A percentile compares a stretch with the other conserved stretches of the same genome.
phyloP scores from a whole-genome alignment of 2,113 vertebrate genomes.

The Tinamus guttatus region DNA sequence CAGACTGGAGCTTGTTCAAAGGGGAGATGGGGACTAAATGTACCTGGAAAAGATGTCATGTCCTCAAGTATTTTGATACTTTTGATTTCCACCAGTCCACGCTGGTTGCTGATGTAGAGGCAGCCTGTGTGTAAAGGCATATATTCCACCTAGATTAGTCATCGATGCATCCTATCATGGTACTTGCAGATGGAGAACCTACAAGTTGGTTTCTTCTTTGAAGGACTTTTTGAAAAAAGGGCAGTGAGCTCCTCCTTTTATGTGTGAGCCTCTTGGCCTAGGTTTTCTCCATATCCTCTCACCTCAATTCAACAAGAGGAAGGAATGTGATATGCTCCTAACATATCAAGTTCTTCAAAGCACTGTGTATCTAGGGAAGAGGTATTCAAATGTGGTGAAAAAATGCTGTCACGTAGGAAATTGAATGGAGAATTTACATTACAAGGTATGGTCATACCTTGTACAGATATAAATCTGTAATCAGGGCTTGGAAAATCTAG shows the following conservation, averaged over 20 bases:
- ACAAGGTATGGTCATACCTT: background rate
- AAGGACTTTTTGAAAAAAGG: background rate
- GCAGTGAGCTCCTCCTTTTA: background rate
- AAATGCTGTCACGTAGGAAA: background rate
- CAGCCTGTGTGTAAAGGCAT: background rate
- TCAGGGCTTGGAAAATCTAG: background rate
- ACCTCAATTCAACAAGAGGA: background rate
- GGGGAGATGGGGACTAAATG: background rate
- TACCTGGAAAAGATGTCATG: background rate
- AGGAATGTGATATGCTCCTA: rapidly evolving
- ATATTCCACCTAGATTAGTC: rapidly evolving
- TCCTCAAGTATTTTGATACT: background rate
- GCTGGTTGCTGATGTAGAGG: background rate
- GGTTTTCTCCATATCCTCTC: background rate
- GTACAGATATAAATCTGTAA: background rate
- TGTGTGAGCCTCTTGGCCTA: background rate
- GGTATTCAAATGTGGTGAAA: background rate
- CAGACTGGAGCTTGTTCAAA: background rate
- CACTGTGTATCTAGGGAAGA: background rate
- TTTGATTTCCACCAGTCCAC: too few species aligned
- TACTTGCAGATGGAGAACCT: background rate
- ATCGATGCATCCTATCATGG: background rate
- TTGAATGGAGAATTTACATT: background rate
- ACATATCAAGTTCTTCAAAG: background rate
- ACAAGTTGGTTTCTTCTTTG: background rate